These are phyloP conservation scores for Nasonia longicornis DNA, from an alignment of 1,140 invertebrate genomes.

Conservation along the genomic window DNA sequence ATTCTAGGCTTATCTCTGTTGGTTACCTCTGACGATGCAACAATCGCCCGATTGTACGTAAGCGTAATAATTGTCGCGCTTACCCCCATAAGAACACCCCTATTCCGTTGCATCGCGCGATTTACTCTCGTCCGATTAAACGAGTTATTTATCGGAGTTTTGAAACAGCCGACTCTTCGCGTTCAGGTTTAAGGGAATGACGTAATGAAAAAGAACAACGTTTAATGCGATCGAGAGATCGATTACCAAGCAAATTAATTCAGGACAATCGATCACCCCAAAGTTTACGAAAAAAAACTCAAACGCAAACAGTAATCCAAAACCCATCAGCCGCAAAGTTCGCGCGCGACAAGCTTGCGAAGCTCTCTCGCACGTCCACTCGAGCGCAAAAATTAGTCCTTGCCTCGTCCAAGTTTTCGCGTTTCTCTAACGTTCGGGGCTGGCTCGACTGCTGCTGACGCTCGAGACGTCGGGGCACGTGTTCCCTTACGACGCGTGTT, in stretches of 20 bases:
- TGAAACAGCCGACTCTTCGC: too few species aligned
- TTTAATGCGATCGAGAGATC: too few species aligned
- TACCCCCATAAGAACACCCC: not conserved
- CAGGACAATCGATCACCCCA: too few species aligned
- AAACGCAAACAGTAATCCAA: not conserved
- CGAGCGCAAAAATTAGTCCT: not conserved
- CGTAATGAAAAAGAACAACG: too few species aligned
- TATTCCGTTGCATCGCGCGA: not conserved
- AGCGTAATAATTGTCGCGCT: not conserved
- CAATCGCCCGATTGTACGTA: not conserved
- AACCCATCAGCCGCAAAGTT: not conserved
- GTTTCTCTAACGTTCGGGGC: not conserved
- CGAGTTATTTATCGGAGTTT: too few species aligned
- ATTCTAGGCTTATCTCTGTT: not conserved
- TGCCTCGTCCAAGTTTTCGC: constrained; percentile 9
- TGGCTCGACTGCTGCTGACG: constrained; percentile 44
- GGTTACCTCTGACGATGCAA: not conserved
- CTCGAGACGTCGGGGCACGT: constrained; percentile 56
- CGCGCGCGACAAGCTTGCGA: not conserved
- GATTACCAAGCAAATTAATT: too few species aligned
- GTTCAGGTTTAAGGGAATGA: too few species aligned
- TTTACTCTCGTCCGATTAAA: not conserved
- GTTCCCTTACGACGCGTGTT: constrained; percentile 57
- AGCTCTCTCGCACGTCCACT: not conserved
- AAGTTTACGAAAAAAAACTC: too few species aligned